Evolutionary conservation across 2,888 invertebrate species (phyloP).

Genomic region (Cheilosia vulpina): DNA sequence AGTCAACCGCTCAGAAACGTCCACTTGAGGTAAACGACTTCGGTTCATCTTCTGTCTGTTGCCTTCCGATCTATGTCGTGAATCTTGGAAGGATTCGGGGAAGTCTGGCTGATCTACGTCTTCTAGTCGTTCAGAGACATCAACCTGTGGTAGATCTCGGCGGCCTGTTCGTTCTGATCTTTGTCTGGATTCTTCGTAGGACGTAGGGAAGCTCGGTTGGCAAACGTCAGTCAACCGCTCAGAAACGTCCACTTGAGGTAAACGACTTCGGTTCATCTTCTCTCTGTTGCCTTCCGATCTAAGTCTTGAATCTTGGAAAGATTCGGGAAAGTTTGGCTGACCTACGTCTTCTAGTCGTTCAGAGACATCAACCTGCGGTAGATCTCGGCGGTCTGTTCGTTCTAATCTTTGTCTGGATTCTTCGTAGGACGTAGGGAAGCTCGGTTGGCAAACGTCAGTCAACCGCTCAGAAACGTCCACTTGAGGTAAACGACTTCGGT

Average conservation of each 20-base stretch:
- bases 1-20: no score
- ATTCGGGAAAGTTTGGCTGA: constrained; percentile 9
- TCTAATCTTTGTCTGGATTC: not conserved
- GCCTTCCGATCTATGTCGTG: not conserved
- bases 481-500: not conserved
- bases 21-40: not conserved
- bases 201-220: no score
- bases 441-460: constrained; percentile 17
- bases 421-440: not conserved
- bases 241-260: not conserved
- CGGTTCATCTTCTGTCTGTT: not conserved
- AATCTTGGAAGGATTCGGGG: not conserved
- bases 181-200: no score
- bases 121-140: not conserved
- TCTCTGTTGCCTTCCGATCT: not conserved
- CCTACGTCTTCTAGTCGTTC: not conserved
- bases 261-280: not conserved
- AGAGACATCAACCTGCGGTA: not conserved
- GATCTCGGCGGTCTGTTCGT: not conserved
- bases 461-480: not conserved
- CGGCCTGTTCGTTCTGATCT: no score
- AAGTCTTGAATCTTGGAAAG: not conserved
- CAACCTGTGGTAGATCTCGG: no score
- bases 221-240: no score
- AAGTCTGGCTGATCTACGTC: constrained; percentile 9